These are phyloP conservation scores for Megalopta genalis DNA, from an alignment of 1,140 invertebrate genomes.

Conservation along the genomic window DNA sequence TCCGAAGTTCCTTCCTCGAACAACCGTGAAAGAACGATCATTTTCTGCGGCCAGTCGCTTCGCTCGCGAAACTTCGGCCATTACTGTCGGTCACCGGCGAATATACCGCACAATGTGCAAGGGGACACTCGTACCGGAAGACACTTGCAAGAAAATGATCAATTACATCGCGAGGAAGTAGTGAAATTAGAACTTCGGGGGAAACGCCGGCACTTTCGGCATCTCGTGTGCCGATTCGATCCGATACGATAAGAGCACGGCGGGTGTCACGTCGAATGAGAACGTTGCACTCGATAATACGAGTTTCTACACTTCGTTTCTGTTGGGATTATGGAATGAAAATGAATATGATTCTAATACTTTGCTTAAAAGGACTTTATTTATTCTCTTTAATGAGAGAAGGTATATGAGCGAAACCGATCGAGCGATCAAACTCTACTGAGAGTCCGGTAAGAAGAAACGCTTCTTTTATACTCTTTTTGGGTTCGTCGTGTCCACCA, in stretches of 20 bases:
- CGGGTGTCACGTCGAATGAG: no score
- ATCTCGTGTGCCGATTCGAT: neutral
- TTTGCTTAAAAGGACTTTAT: no score
- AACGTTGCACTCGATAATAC: no score
- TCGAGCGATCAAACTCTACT: no score
- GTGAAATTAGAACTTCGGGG: neutral
- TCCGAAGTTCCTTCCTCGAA: neutral
- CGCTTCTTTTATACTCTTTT: no score
- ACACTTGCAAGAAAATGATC: constrained; percentile 1
- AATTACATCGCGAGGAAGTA: neutral
- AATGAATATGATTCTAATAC: no score
- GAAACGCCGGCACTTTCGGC: neutral
- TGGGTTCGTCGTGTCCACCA: no score
- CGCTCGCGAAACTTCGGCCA: neutral
- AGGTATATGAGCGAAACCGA: no score
- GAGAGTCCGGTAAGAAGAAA: no score
- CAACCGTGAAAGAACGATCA: neutral
- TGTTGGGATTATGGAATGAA: no score
- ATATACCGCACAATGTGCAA: neutral
- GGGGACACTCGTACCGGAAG: neutral
- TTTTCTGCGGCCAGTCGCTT: neutral
- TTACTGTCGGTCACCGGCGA: neutral
- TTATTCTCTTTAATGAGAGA: no score
- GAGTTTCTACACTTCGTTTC: no score
- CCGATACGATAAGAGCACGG: neutral